phyloP scores from a whole-genome alignment of 2,888 invertebrate genomes.

The Eristalis tenax region DNA sequence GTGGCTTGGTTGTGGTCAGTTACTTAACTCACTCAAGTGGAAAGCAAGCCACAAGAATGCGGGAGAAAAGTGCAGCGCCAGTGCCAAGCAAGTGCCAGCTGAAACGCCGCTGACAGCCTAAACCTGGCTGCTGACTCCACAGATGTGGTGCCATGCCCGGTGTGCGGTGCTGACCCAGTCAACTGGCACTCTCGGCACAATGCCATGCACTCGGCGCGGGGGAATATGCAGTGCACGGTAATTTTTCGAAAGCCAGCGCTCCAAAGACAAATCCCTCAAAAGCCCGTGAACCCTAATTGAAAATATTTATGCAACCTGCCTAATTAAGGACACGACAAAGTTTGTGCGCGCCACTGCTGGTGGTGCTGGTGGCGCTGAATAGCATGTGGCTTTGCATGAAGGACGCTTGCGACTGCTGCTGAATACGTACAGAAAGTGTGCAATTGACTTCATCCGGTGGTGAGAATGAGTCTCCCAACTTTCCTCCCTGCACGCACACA shows the following conservation, averaged over 20 bases:
- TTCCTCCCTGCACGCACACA: neutral
- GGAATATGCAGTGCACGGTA: neutral
- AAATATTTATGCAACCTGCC: neutral
- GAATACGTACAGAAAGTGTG: neutral
- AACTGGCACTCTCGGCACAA: neutral
- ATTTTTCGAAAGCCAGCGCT: neutral
- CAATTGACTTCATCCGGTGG: constrained; percentile 42
- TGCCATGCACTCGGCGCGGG: neutral
- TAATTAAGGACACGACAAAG: neutral
- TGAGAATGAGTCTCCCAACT: neutral
- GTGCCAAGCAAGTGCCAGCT: neutral
- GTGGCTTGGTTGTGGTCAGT: neutral
- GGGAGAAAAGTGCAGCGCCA: neutral
- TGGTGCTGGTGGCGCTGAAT: neutral
- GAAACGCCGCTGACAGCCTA: neutral
- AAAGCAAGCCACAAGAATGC: constrained; percentile 19
- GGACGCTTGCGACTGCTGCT: neutral
- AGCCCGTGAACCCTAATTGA: neutral
- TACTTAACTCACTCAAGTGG: constrained; percentile 17
- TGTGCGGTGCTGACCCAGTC: neutral
- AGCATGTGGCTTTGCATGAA: neutral
- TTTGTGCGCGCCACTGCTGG: neutral
- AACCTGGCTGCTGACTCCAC: neutral
- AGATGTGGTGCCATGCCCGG: neutral
- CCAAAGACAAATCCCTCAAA: neutral